Evolutionary conservation across 2,797 vertebrate species (phyloP).

Genomic region (Percopsis omiscomaycus): DNA sequence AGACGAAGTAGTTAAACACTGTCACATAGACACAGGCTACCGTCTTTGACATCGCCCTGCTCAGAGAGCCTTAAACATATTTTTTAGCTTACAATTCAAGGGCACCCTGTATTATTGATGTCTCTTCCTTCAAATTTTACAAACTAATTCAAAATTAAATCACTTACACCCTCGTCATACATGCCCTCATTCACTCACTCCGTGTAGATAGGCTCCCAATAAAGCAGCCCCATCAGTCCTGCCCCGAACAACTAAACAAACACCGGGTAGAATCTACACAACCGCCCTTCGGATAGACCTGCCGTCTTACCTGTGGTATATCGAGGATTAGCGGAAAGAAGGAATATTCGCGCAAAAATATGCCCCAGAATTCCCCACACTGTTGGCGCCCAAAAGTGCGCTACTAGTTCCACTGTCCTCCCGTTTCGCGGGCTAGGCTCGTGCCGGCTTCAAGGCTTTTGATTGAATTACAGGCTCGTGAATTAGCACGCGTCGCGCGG

Average conservation of each 20-base stretch:
- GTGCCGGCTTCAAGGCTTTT: conserved; percentile 5
- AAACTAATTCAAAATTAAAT: conserved; percentile 50
- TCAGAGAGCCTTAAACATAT: conserved; percentile 34
- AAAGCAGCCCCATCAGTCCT: conserved; percentile 45
- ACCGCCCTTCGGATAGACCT: background rate
- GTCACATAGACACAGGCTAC: conserved; percentile 25
- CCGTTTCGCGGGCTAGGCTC: conserved; percentile 25
- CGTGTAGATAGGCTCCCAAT: conserved; percentile 10
- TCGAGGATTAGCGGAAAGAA: conserved; percentile 46
- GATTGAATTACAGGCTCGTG: conserved; percentile 24
- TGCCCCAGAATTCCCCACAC: conserved; percentile 51
- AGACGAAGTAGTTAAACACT: conserved; percentile 46
- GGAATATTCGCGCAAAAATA: conserved; percentile 31
- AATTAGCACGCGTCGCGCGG: conserved; percentile 35
- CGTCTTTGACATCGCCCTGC: conserved; percentile 56
- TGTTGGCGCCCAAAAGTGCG: conserved; percentile 54
- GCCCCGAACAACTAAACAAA: background rate
- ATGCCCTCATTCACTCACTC: conserved; percentile 11
- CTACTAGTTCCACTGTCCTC: conserved; percentile 58
- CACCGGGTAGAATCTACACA: background rate
- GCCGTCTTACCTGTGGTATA: conserved; percentile 72
- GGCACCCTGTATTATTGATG: conserved; percentile 26
- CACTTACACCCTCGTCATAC: conserved; percentile 15
- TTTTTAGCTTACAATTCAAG: background rate
- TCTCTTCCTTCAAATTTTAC: conserved; percentile 16